Evolutionary conservation across 2,888 invertebrate genomes (phyloP).

Genomic region (Gymnoscelis rufifasciata): DNA sequence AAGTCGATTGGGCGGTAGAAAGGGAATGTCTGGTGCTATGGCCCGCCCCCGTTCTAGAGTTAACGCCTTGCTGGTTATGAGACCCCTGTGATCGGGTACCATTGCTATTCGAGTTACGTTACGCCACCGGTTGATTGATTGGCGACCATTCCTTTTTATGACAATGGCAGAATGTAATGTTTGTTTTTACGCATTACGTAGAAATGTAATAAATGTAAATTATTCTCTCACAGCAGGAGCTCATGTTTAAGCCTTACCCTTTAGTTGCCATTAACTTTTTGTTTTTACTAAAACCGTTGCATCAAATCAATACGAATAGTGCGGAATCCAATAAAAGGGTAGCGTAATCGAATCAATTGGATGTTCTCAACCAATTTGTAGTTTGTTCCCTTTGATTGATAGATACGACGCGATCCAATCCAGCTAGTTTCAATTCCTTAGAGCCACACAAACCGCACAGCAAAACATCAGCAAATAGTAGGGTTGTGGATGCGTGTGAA

Average conservation of each 20-base stretch:
- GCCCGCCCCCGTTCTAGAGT: constrained; percentile 69
- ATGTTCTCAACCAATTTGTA: constrained; percentile 31
- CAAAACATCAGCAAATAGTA: constrained; percentile 6
- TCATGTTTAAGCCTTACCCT: background rate
- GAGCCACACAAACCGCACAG: constrained; percentile 8
- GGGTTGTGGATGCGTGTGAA: constrained; percentile 5
- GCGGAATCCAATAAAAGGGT: constrained; percentile 21
- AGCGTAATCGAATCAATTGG: constrained; percentile 27
- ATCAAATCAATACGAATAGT: constrained; percentile 8
- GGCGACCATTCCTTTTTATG: constrained; percentile 16
- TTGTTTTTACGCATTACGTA: constrained; percentile 13
- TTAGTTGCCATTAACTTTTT: background rate
- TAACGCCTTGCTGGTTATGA: constrained; percentile 69
- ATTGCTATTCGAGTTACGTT: constrained; percentile 46
- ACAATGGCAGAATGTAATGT: constrained; percentile 13
- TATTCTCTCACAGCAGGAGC: background rate
- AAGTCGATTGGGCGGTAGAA: constrained; percentile 61
- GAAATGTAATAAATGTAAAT: constrained; percentile 3
- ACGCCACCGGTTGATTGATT: constrained; percentile 36
- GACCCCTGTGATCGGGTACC: constrained; percentile 63
- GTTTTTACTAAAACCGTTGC: background rate
- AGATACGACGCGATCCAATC: constrained; percentile 21
- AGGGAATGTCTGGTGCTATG: constrained; percentile 69
- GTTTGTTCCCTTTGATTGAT: constrained; percentile 30
- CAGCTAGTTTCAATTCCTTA: constrained; percentile 14